Conservation (phyloP, 2,113 vertebrate species). For the Gasterosteus nipponicus region DNA sequence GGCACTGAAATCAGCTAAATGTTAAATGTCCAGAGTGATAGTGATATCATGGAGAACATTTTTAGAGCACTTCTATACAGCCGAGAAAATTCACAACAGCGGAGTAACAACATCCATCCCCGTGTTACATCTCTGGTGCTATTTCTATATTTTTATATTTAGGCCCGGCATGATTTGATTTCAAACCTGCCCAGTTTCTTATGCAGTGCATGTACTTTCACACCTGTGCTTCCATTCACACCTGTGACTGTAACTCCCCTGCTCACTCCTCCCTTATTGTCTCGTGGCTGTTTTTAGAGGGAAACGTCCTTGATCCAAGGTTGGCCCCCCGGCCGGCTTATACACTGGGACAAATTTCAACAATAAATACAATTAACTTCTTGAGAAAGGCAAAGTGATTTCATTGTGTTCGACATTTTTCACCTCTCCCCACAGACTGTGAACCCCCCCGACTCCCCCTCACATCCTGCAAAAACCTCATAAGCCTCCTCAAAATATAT, state of each 20-base stretch:
- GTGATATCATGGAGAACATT: slow-evolving; percentile 38
- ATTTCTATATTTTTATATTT: neutral
- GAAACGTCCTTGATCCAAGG: slow-evolving; percentile 49
- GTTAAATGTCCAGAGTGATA: slow-evolving; percentile 53
- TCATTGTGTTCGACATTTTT: slow-evolving; percentile 46
- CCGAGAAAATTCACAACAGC: slow-evolving; percentile 8
- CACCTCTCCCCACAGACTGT: neutral
- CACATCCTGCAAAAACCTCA: neutral
- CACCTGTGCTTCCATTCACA: slow-evolving; percentile 34
- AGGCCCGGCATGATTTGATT: neutral
- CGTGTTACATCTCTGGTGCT: neutral
- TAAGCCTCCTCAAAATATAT: slow-evolving; percentile 1
- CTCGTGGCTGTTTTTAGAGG: slow-evolving; percentile 39
- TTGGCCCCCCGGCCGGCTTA: slow-evolving; percentile 32
- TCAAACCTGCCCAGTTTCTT: neutral
- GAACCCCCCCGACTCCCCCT: neutral
- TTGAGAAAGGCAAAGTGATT: slow-evolving; percentile 44
- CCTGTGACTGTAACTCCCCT: slow-evolving; percentile 25
- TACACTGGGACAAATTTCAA: slow-evolving; percentile 36
- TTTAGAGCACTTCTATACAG: slow-evolving; percentile 33
- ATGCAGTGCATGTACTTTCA: slow-evolving; percentile 3
- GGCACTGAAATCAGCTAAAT: slow-evolving; percentile 56
- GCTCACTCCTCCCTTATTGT: slow-evolving; percentile 17
- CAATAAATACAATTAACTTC: slow-evolving; percentile 59
- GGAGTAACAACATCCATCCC: slow-evolving; percentile 14